Evolutionary conservation across 2,888 invertebrate species (phyloP).

Genomic region (Sicus ferrugineus): DNA sequence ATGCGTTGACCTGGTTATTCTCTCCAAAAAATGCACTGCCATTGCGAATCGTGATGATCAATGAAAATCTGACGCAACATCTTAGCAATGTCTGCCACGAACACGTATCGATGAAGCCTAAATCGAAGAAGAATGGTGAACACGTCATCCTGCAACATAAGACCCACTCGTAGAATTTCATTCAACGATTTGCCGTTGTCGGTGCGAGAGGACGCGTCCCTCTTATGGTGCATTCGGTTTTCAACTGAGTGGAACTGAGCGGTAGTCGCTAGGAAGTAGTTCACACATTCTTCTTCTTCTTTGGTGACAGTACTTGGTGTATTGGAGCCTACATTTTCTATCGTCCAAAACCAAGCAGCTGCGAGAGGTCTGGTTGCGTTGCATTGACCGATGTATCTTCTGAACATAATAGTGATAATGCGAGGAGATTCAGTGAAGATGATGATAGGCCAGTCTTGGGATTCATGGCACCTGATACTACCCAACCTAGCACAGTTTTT

Average conservation of each 20-base stretch:
- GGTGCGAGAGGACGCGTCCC: too few species aligned
- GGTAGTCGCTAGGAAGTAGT: not conserved
- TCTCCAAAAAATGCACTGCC: conserved; percentile 9
- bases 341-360: too few species aligned
- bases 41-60: conserved; percentile 1
- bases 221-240: conserved; percentile 21
- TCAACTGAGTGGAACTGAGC: conserved; percentile 26
- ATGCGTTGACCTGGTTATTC: not conserved
- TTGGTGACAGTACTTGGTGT: too few species aligned
- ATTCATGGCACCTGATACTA: conserved; percentile 32
- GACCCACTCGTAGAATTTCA: too few species aligned
- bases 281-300: conserved; percentile 1
- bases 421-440: too few species aligned
- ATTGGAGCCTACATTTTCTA: too few species aligned
- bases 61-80: conserved; percentile 30
- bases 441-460: too few species aligned
- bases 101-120: conserved; percentile 19
- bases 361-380: too few species aligned
- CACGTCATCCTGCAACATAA: conserved; percentile 7
- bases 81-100: conserved; percentile 30
- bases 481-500: conserved; percentile 29
- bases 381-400: too few species aligned
- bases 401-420: too few species aligned
- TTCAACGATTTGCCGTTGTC: too few species aligned
- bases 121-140: conserved; percentile 1